A percentile compares a stretch with the other conserved stretches of the same genome.
These are phyloP conservation scores for Eulacestoma nigropectus DNA, from an alignment of 2,113 vertebrate genomes.

Conservation along the genomic window DNA sequence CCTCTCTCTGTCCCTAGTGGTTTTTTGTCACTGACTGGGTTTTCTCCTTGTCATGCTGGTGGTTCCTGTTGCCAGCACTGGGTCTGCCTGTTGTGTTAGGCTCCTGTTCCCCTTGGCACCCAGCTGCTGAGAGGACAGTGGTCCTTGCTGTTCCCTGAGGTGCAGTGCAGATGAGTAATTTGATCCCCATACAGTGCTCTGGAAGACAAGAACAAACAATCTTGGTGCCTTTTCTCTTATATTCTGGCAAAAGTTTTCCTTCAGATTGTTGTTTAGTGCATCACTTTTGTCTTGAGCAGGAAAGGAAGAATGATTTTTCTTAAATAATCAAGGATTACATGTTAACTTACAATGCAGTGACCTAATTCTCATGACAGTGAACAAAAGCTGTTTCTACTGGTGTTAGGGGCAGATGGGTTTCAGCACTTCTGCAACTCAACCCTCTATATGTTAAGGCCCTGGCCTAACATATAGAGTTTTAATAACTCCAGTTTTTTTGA, in stretches of 20 bases:
- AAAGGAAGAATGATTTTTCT: neutral
- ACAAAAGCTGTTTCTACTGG: neutral
- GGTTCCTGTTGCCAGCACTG: neutral
- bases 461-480: neutral
- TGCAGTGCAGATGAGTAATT: accelerated
- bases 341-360: neutral
- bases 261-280: neutral
- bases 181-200: neutral
- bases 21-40: accelerated
- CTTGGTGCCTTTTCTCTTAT: neutral
- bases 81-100: neutral
- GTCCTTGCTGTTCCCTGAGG: neutral
- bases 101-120: neutral
- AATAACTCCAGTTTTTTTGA: neutral
- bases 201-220: neutral
- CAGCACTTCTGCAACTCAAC: neutral
- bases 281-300: neutral
- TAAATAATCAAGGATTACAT: neutral
- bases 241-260: neutral
- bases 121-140: neutral
- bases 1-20: neutral
- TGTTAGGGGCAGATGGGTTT: neutral
- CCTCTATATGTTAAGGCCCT: neutral
- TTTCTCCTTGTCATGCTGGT: neutral
- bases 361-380: neutral